These are phyloP conservation scores for Toxostoma redivivum DNA, from an alignment of 2,113 vertebrate genomes.

Conservation along the genomic window DNA sequence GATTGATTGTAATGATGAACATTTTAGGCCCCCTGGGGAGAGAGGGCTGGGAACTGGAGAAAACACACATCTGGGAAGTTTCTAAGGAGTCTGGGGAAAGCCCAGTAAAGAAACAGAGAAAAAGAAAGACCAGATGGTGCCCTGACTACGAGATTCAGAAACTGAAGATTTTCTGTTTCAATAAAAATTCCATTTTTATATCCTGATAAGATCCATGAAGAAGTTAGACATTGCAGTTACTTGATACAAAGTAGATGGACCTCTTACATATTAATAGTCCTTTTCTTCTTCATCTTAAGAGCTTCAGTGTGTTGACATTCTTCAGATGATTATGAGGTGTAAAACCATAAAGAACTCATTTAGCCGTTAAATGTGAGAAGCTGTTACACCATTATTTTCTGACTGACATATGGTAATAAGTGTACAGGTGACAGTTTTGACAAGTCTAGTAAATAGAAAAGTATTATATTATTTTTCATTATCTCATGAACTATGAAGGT, in stretches of 20 bases:
- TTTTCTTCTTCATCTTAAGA: background rate
- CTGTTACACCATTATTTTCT: background rate
- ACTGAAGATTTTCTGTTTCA: background rate
- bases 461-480: background rate
- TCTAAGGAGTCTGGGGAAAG: background rate
- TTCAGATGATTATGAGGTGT: background rate
- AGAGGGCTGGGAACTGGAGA: background rate
- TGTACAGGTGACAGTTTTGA: background rate
- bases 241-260: background rate
- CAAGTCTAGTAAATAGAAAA: background rate
- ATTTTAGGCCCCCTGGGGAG: background rate
- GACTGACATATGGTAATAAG: background rate
- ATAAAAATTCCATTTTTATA: background rate
- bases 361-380: background rate
- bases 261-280: background rate
- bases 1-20: constrained; percentile 16
- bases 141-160: constrained; percentile 26
- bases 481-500: background rate
- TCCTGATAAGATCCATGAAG: background rate
- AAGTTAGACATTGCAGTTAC: background rate
- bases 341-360: background rate
- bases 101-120: background rate
- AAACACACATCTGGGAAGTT: background rate
- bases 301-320: background rate
- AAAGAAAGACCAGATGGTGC: constrained; percentile 5